These are phyloP conservation scores for Oxyteleia sp. DNA, from an alignment of 2,888 invertebrate genomes.

Conservation along the genomic window DNA sequence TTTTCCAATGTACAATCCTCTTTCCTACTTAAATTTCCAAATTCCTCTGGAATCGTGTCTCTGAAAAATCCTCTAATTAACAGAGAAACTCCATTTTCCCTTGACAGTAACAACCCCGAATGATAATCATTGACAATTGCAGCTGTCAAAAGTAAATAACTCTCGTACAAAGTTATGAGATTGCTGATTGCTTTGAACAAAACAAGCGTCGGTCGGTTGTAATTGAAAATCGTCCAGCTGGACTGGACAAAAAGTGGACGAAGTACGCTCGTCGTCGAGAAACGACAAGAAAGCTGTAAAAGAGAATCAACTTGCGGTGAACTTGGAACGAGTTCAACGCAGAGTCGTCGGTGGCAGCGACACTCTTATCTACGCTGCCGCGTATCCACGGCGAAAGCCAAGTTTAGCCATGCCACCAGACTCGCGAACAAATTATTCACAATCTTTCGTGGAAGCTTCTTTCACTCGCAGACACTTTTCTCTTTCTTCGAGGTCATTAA, in stretches of 20 bases:
- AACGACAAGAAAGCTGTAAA: constrained; percentile 42
- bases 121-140: not conserved
- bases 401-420: constrained; percentile 44
- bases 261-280: constrained; percentile 20
- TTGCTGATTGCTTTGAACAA: constrained; percentile 26
- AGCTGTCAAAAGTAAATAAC: not conserved
- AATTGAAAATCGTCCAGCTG: constrained; percentile 74
- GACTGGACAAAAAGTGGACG: constrained; percentile 45
- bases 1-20: too few species aligned
- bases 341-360: constrained; percentile 33
- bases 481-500: constrained; percentile 38
- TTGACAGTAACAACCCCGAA: too few species aligned
- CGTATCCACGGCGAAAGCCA: constrained; percentile 34
- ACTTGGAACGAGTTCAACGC: constrained; percentile 73
- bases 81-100: too few species aligned
- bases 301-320: constrained; percentile 64
- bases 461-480: constrained; percentile 46
- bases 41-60: too few species aligned
- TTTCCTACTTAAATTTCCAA: too few species aligned
- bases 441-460: constrained; percentile 55
- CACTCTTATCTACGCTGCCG: constrained; percentile 49
- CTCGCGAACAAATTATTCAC: constrained; percentile 66
- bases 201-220: constrained; percentile 29
- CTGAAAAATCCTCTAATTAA: too few species aligned
- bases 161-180: constrained; percentile 7